A percentile compares a stretch with the other conserved stretches of the same genome.
Evolutionary conservation across 2,113 vertebrate species (phyloP).

Genomic region (Poeciliopsis prolifica): DNA sequence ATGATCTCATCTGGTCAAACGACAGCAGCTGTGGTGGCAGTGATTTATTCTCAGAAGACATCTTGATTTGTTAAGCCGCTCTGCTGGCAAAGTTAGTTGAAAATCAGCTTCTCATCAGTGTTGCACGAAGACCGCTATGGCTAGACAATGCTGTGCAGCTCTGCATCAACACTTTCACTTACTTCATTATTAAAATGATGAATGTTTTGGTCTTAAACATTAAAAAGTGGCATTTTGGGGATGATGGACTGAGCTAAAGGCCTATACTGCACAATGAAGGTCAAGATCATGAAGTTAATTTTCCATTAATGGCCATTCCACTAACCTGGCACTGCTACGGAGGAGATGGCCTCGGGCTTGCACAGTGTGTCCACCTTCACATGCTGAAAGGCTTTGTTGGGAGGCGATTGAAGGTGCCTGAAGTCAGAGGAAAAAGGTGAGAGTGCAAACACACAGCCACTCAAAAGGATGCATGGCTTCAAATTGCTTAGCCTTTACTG

Average conservation of each 20-base stretch:
- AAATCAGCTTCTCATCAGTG: background rate
- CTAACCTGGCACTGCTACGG: constrained; percentile 91
- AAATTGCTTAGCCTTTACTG: constrained; percentile 56
- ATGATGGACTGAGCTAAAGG: background rate
- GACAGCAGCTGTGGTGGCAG: no score
- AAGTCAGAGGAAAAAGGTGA: constrained; percentile 10
- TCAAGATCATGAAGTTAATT: background rate
- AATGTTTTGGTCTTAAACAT: background rate
- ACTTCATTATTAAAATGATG: background rate
- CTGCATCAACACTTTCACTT: background rate
- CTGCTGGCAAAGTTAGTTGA: background rate
- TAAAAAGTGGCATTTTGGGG: background rate
- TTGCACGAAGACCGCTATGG: background rate
- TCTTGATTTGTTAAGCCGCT: background rate
- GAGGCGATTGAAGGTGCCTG: constrained; percentile 91
- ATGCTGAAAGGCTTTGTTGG: constrained; percentile 92
- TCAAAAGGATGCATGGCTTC: constrained; percentile 15
- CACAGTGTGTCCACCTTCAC: constrained; percentile 94
- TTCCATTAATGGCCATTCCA: background rate
- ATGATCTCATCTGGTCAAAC: background rate
- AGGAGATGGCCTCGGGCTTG: constrained; percentile 89
- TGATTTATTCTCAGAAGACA: no score
- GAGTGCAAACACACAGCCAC: background rate
- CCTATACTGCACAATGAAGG: background rate
- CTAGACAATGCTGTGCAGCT: background rate